These are phyloP conservation scores for Daphoenositta chrysoptera DNA, from an alignment of 2,113 vertebrate species.

Conservation along the genomic window DNA sequence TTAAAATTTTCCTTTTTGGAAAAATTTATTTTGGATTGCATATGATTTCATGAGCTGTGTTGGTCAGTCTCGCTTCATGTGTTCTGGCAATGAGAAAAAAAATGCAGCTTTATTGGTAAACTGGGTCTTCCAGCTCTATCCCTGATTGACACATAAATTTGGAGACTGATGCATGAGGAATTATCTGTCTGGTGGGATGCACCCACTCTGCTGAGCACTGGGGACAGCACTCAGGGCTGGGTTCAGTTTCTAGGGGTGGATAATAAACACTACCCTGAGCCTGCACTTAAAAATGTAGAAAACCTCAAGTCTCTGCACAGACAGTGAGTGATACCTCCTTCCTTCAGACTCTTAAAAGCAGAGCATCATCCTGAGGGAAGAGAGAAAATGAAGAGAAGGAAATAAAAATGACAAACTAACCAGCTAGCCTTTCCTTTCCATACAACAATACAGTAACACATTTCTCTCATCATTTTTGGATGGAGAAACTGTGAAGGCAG, in stretches of 20 bases:
- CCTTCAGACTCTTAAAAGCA: neutral
- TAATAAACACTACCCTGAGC: neutral
- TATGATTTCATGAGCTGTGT: neutral
- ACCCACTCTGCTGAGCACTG: neutral
- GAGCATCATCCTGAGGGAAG: neutral
- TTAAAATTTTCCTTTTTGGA: neutral
- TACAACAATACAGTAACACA: fast-evolving
- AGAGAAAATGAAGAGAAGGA: neutral
- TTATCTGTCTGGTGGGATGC: neutral
- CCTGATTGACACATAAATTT: neutral
- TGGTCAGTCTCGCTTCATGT: neutral
- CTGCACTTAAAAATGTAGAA: neutral
- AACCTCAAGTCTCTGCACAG: neutral
- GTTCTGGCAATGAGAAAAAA: neutral
- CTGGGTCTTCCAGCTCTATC: neutral
- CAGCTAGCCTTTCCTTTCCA: neutral
- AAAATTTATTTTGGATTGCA: neutral
- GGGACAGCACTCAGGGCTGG: neutral
- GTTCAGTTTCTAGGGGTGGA: neutral
- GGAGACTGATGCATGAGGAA: neutral
- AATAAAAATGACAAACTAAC: neutral
- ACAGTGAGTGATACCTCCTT: neutral
- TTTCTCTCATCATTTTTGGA: neutral
- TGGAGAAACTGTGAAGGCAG: neutral
- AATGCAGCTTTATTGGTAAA: neutral